Percentiles rank a stretch among this genome's conserved stretches.
These are phyloP conservation scores for Gallinago solitaria DNA, from an alignment of 2,797 vertebrate genomes.

Conservation along the genomic window DNA sequence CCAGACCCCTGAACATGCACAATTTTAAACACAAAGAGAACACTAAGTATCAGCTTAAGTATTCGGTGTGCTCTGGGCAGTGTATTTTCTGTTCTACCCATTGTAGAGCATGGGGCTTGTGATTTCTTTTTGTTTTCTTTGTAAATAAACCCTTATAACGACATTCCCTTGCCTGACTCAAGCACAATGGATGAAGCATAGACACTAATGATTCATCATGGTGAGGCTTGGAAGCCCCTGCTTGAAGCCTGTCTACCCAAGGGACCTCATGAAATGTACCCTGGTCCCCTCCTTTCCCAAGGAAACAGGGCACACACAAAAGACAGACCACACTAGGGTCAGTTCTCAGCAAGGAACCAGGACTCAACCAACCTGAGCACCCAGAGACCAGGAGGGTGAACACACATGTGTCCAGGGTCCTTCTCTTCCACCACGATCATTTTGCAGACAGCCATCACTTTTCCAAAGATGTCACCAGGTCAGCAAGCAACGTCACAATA, in stretches of 20 bases:
- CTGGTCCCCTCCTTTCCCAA: background rate
- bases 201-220: background rate
- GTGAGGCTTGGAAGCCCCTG: background rate
- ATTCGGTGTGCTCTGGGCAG: background rate
- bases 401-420: accelerated
- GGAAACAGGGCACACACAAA: background rate
- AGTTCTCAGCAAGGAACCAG: background rate
- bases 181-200: background rate
- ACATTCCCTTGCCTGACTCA: background rate
- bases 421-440: background rate
- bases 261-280: background rate
- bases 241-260: background rate
- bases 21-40: background rate
- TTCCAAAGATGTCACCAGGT: background rate
- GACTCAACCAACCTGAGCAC: background rate
- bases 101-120: background rate
- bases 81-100: background rate
- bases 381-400: background rate
- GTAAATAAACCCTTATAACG: background rate
- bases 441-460: background rate
- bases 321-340: background rate
- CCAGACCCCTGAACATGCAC: background rate
- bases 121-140: constrained; percentile 25
- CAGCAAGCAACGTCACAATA: background rate
- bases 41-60: background rate